A percentile compares a stretch with the other conserved stretches of the same genome.
These are phyloP conservation scores for Girardinichthys multiradiatus DNA, from an alignment of 2,113 vertebrate genomes.

Conservation along the genomic window DNA sequence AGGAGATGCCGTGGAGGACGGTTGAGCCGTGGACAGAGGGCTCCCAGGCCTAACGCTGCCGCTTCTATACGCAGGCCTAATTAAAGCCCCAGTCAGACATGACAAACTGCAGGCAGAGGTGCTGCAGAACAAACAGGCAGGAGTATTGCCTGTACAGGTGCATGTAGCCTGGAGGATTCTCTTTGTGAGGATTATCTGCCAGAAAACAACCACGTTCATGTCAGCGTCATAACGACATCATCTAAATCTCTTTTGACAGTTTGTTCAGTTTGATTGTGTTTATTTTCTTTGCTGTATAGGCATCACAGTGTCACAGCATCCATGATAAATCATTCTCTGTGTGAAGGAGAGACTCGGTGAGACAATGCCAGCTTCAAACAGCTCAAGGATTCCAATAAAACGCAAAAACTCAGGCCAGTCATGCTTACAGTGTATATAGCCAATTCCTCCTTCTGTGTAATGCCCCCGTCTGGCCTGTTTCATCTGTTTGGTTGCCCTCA, in stretches of 20 bases:
- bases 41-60: conserved; percentile 45
- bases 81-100: conserved; percentile 69
- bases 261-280: conserved; percentile 60
- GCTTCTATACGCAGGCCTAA: conserved; percentile 64
- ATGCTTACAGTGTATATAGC: conserved; percentile 16
- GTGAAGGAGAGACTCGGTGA: not conserved
- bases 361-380: not conserved
- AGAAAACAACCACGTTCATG: conserved; percentile 59
- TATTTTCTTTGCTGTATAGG: conserved; percentile 40
- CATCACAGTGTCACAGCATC: conserved; percentile 18
- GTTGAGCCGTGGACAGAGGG: conserved; percentile 62
- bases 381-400: conserved; percentile 50
- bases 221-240: conserved; percentile 65
- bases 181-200: conserved; percentile 73
- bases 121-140: conserved; percentile 55
- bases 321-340: conserved; percentile 24
- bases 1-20: conserved; percentile 61
- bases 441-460: conserved; percentile 36
- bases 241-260: conserved; percentile 67
- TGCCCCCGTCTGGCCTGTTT: conserved; percentile 23
- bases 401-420: not conserved
- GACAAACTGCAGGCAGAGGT: conserved; percentile 66
- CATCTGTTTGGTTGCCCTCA: conserved; percentile 48
- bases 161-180: conserved; percentile 53
- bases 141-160: conserved; percentile 33